Percentiles rank a stretch among this genome's conserved stretches.
These are phyloP conservation scores for Pyxicephalus adspersus DNA, from an alignment of 2,113 vertebrate genomes.

Conservation along the genomic window DNA sequence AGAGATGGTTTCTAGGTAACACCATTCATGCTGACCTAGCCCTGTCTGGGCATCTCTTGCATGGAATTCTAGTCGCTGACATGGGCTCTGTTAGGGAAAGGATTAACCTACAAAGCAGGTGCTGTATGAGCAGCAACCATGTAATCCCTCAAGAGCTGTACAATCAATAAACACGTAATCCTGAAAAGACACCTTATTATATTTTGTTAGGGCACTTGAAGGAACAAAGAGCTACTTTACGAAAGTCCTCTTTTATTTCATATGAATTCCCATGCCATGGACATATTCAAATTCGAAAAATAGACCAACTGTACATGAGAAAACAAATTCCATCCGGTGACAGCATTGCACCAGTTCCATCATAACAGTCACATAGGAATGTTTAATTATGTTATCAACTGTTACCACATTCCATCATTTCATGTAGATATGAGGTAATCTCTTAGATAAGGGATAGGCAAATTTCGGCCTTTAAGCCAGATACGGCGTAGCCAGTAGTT, in stretches of 20 bases:
- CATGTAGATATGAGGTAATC: too few relatives aligned
- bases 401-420: too few relatives aligned
- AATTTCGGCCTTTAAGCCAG: too few relatives aligned
- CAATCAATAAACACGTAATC: slow-evolving; percentile 53
- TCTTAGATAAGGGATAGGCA: too few relatives aligned
- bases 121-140: slow-evolving; percentile 3
- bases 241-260: background rate
- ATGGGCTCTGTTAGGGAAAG: slow-evolving; percentile 29
- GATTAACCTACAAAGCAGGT: slow-evolving; percentile 47
- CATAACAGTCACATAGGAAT: too few relatives aligned
- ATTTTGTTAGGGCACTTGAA: slow-evolving; percentile 26
- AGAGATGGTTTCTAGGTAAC: too few relatives aligned
- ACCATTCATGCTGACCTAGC: background rate
- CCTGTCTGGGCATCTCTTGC: slow-evolving; percentile 4
- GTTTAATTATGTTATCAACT: too few relatives aligned
- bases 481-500: too few relatives aligned
- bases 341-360: too few relatives aligned
- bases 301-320: too few relatives aligned
- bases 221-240: background rate
- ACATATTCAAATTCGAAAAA: background rate
- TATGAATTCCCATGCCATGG: background rate
- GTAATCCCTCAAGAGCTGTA: slow-evolving; percentile 45
- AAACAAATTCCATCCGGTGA: too few relatives aligned
- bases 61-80: slow-evolving; percentile 14
- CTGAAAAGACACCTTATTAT: slow-evolving; percentile 42